Conservation (phyloP, 2,888 invertebrate genomes). For the Atethmia centrago region DNA sequence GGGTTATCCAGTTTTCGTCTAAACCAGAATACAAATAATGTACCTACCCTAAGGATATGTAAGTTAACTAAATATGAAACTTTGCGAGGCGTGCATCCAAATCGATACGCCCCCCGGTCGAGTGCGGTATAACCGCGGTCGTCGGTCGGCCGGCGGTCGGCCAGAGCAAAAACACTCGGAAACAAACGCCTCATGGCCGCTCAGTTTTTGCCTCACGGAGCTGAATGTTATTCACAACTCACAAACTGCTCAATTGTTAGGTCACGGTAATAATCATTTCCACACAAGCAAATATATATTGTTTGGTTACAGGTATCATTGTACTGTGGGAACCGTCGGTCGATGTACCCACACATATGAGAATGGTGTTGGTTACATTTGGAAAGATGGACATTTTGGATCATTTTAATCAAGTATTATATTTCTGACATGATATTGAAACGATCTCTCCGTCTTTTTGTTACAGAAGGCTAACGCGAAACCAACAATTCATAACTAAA, state of each 20-base stretch:
- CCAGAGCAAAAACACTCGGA: conserved; percentile 74
- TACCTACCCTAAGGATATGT: conserved; percentile 22
- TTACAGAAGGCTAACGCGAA: conserved; percentile 14
- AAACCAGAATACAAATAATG: conserved; percentile 19
- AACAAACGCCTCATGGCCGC: conserved; percentile 74
- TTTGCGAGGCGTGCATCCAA: conserved; percentile 66
- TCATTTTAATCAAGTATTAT: conserved; percentile 12
- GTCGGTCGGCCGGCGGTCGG: conserved; percentile 50
- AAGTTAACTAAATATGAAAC: conserved; percentile 58
- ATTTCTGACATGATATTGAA: conserved; percentile 10
- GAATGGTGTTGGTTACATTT: conserved; percentile 46
- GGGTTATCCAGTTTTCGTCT: conserved; percentile 7
- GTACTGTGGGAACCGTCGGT: conserved; percentile 54
- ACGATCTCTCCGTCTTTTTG: conserved; percentile 24
- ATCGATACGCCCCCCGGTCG: conserved; percentile 69
- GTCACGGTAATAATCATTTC: conserved; percentile 70
- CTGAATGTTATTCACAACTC: conserved; percentile 65
- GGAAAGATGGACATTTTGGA: background rate
- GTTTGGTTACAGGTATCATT: conserved; percentile 55
- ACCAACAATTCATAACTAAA: conserved; percentile 17
- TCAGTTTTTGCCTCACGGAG: conserved; percentile 71
- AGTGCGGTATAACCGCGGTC: conserved; percentile 46
- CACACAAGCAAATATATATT: conserved; percentile 63
- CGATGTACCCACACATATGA: conserved; percentile 18
- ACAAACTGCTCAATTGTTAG: conserved; percentile 67